Evolutionary conservation across 2,113 vertebrate species (phyloP).

Genomic region (Vombatus ursinus): DNA sequence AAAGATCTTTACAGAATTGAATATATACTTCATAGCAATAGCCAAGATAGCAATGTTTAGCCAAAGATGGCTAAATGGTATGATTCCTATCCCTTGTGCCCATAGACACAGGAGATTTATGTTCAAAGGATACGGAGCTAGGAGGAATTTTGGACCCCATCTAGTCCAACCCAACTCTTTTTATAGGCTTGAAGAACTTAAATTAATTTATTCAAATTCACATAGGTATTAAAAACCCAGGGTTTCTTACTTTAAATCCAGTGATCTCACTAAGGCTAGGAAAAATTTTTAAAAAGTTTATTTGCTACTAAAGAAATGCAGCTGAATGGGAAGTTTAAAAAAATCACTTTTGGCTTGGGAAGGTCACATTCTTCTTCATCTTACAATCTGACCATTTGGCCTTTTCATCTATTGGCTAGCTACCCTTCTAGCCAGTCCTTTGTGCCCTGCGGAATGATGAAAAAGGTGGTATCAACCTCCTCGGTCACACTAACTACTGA

Average conservation of each 20-base stretch:
- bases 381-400: not conserved
- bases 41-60: not conserved
- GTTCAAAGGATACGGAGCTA: not conserved
- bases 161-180: not conserved
- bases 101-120: not conserved
- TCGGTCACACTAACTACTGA: not conserved
- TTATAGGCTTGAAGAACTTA: constrained; percentile 29
- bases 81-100: not conserved
- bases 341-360: constrained; percentile 32
- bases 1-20: not conserved
- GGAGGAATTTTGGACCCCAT: not conserved
- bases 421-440: not conserved
- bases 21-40: not conserved
- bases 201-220: constrained; percentile 40
- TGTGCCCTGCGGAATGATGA: not conserved
- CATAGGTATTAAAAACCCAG: not conserved
- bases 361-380: not conserved
- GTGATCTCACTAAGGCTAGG: constrained; percentile 24
- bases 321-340: constrained; percentile 43
- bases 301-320: constrained; percentile 25
- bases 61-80: not conserved
- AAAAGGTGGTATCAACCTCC: not conserved
- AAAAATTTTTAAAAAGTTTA: constrained; percentile 39
- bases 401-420: constrained; percentile 23
- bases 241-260: not conserved